Percentiles rank a stretch among this genome's conserved stretches.
Evolutionary conservation across 2,113 vertebrate genomes (phyloP).

Genomic region (Eptesicus fuscus): DNA sequence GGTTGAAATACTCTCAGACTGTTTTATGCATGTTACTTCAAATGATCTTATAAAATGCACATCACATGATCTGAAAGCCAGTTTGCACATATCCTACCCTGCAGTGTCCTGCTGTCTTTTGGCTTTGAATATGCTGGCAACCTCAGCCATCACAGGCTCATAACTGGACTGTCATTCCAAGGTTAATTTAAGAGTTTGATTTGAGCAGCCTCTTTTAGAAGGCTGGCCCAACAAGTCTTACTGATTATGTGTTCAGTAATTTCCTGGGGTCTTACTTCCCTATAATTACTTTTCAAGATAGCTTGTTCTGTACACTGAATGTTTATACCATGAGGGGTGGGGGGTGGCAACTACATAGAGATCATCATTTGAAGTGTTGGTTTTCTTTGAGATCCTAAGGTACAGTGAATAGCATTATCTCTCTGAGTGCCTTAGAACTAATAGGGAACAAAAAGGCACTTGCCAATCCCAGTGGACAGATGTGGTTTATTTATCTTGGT

Average conservation of each 20-base stretch:
- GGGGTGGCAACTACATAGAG: background rate
- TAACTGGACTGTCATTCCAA: background rate
- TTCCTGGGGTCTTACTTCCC: slow-evolving; percentile 25
- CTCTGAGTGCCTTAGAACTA: slow-evolving; percentile 73
- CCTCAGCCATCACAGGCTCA: background rate
- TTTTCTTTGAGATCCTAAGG: slow-evolving; percentile 74
- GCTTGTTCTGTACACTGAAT: background rate
- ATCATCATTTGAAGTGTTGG: slow-evolving; percentile 51
- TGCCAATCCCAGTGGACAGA: slow-evolving; percentile 57
- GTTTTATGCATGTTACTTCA: background rate
- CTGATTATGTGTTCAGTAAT: background rate
- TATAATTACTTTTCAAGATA: slow-evolving; percentile 2
- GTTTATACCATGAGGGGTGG: background rate
- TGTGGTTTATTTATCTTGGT: slow-evolving; percentile 78
- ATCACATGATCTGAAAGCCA: background rate
- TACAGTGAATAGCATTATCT: slow-evolving; percentile 71
- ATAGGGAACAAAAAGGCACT: slow-evolving; percentile 74
- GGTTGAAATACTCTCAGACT: background rate
- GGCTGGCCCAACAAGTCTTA: slow-evolving; percentile 1
- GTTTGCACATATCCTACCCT: background rate
- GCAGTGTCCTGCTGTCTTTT: background rate
- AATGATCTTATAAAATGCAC: background rate
- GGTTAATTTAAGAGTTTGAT: slow-evolving; percentile 22
- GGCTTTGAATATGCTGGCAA: background rate
- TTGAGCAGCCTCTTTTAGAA: background rate